phyloP scores from a whole-genome alignment of 2,888 invertebrate species.

The Boloria selene region DNA sequence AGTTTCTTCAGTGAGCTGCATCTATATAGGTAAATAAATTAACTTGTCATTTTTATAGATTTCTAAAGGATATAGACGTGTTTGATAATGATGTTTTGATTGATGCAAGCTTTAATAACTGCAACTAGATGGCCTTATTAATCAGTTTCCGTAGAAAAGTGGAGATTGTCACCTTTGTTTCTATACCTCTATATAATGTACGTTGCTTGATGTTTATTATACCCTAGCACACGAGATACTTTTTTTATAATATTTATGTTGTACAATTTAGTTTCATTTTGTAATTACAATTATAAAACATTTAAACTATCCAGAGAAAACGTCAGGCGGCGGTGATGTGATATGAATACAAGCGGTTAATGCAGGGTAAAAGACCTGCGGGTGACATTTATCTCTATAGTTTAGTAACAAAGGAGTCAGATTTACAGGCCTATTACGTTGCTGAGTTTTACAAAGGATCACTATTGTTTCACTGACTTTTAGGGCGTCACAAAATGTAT shows the following conservation, averaged over 20 bases:
- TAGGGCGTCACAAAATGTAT: constrained; percentile 51
- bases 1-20: too few species aligned
- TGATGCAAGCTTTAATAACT: too few species aligned
- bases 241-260: background rate
- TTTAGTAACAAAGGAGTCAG: constrained; percentile 65
- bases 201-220: too few species aligned
- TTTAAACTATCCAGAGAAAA: constrained; percentile 12
- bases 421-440: constrained; percentile 62
- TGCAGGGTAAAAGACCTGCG: constrained; percentile 44
- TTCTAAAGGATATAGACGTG: too few species aligned
- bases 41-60: too few species aligned
- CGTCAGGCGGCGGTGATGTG: constrained; percentile 16
- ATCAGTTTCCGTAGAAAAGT: too few species aligned
- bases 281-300: constrained; percentile 10
- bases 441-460: constrained; percentile 49
- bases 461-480: constrained; percentile 57
- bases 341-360: constrained; percentile 24
- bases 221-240: too few species aligned
- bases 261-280: constrained; percentile 11
- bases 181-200: background rate
- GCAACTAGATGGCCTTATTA: too few species aligned
- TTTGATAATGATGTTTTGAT: too few species aligned
- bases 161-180: too few species aligned
- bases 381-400: constrained; percentile 70
- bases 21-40: too few species aligned